Evolutionary conservation across 2,113 vertebrate species (phyloP).

Genomic region (Cavia aperea): DNA sequence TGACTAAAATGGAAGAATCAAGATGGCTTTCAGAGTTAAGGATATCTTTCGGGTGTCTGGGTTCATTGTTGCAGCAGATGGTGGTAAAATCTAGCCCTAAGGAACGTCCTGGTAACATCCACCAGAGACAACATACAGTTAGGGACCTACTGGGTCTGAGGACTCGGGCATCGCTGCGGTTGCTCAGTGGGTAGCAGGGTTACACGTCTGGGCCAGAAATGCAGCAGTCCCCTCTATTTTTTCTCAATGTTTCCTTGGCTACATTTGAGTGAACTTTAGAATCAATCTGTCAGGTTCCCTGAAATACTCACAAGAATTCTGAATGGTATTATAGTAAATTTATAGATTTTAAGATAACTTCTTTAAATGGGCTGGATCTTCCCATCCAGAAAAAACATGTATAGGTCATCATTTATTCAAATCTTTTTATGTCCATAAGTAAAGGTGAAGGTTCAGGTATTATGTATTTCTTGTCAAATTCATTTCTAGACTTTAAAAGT

Average conservation of each 20-base stretch:
- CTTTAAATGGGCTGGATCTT: neutral
- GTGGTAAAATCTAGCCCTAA: neutral
- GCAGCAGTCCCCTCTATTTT: neutral
- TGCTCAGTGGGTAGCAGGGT: neutral
- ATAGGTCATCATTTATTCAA: conserved; percentile 39
- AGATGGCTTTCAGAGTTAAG: neutral
- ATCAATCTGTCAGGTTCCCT: conserved; percentile 28
- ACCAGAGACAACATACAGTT: neutral
- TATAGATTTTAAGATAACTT: conserved; percentile 38
- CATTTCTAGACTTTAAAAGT: conserved; percentile 33
- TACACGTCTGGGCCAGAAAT: conserved; percentile 12
- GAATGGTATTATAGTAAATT: conserved; percentile 28
- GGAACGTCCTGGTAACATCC: neutral
- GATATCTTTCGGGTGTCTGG: neutral
- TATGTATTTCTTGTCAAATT: neutral
- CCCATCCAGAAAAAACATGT: neutral
- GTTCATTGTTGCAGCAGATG: neutral
- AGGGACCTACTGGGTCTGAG: neutral
- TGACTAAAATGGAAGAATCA: conserved; percentile 11
- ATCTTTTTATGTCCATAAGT: conserved; percentile 24
- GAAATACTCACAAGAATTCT: conserved; percentile 44
- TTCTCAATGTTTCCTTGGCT: conserved; percentile 19
- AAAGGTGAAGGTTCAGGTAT: neutral
- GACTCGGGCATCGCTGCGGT: neutral
- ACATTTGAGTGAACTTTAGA: conserved; percentile 21